These are phyloP conservation scores for Eilema griseolum DNA, from an alignment of 2,888 invertebrate species.

Conservation along the genomic window DNA sequence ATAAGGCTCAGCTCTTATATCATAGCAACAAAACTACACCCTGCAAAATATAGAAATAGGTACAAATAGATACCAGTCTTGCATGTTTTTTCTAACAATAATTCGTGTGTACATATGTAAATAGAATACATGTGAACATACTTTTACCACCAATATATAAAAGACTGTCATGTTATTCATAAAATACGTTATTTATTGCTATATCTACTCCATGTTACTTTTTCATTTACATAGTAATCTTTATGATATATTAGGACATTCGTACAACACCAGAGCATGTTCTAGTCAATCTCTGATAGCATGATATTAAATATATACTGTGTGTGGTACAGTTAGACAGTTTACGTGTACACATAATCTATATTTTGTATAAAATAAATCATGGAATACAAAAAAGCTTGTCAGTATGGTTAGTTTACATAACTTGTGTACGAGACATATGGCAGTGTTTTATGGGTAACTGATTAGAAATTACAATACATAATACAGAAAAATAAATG, in stretches of 20 bases:
- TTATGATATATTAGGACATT: not conserved
- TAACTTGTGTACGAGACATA: not conserved
- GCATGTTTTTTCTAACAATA: not conserved
- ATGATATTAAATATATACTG: not conserved
- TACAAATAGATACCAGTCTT: not conserved
- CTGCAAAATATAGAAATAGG: not conserved
- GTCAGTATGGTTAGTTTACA: not conserved
- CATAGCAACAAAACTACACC: not conserved
- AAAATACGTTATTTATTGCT: constrained; percentile 6
- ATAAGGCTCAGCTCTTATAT: not conserved
- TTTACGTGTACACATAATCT: not conserved
- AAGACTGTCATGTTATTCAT: constrained; percentile 9
- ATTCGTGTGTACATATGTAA: not conserved
- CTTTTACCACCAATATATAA: not conserved
- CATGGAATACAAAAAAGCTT: not conserved
- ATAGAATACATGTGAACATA: not conserved
- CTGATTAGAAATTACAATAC: not conserved
- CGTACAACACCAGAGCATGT: not conserved
- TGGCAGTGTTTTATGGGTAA: not conserved
- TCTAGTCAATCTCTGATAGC: not conserved
- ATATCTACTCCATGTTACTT: not conserved
- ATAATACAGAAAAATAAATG: not conserved
- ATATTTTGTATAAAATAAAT: not conserved
- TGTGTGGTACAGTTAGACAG: not conserved
- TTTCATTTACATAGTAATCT: constrained; percentile 12